phyloP scores from a whole-genome alignment of 1,140 invertebrate genomes.

The Gryllus bimaculatus region DNA sequence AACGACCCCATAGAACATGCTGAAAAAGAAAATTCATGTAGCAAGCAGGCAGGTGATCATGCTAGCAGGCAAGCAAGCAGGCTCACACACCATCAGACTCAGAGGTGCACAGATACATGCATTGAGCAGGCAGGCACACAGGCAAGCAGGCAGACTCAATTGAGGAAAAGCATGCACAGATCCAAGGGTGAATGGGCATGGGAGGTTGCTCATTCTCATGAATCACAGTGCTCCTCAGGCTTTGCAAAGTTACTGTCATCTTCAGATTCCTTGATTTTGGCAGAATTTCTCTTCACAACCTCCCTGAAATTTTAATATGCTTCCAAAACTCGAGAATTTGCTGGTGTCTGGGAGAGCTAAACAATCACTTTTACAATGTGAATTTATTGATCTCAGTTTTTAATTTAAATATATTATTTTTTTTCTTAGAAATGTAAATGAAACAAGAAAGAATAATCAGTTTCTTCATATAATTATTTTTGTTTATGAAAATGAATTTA shows the following conservation, averaged over 20 bases:
- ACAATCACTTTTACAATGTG: no score
- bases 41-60: no score
- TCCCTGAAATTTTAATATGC: neutral
- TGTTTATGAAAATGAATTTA: no score
- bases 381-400: neutral
- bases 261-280: no score
- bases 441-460: no score
- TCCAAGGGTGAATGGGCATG: neutral
- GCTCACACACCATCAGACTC: neutral
- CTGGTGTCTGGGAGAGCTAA: no score
- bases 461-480: no score
- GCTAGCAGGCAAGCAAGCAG: no score
- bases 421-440: neutral
- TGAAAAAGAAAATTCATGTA: neutral
- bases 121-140: neutral
- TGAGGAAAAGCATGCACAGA: neutral
- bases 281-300: neutral
- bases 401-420: neutral
- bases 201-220: neutral
- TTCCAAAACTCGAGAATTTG: no score
- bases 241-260: neutral
- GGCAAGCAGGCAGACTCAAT: neutral
- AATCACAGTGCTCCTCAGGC: neutral
- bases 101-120: neutral
- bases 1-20: neutral